Evolutionary conservation across 2,888 invertebrate species (phyloP), one percentile per base, ranked within the genome.

Genomic region (Mimachlamys varia): DNA sequence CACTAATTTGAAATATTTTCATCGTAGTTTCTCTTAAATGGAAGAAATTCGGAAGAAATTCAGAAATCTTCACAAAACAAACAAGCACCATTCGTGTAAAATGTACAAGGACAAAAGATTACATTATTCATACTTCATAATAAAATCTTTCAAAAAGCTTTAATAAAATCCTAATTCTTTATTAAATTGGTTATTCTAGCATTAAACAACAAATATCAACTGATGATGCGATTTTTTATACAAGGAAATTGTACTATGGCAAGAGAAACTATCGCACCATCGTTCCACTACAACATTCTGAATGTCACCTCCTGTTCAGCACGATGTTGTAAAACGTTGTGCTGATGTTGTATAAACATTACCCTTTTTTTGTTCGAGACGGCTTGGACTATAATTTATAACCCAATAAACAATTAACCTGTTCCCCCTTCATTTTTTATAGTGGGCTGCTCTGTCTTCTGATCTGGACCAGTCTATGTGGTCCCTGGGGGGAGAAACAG

Each of bases 51-150:
- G n/a, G n/a, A n/a, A n/a, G n/a, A 58, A 58, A 76, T 27, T 76
- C 76, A 27, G 33, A 27, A 76, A 33, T 76, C 76, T 76, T 76
- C 76, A 76, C 27, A 27, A 76, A 76, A 12, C 27, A 76, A 76
- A 76, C 58, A 76, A 76, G 76, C 76, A 76, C 76, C 76, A 76
- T 76, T 76, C 33, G 76, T 76, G n/a, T n/a, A n/a, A 76, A 76
- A 76, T 76, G 76, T 33, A 76, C 1, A 62, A 33, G 33, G 22
- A 19, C 27, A 76, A 33, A 33, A 76, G 76, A 76, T n/a, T n/a
- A 76, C 76, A 76, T 27, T 22, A 76, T 76, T 76, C 33, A 76
- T 33, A 27, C 27, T 76, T 76, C 15, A 76, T 33, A 19, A 76
- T 76, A 76, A 76, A 76, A 76, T 76, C 76, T 76, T 33, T 76